Conservation (phyloP, 1,140 invertebrate species). For the Drosophila jambulina region DNA sequence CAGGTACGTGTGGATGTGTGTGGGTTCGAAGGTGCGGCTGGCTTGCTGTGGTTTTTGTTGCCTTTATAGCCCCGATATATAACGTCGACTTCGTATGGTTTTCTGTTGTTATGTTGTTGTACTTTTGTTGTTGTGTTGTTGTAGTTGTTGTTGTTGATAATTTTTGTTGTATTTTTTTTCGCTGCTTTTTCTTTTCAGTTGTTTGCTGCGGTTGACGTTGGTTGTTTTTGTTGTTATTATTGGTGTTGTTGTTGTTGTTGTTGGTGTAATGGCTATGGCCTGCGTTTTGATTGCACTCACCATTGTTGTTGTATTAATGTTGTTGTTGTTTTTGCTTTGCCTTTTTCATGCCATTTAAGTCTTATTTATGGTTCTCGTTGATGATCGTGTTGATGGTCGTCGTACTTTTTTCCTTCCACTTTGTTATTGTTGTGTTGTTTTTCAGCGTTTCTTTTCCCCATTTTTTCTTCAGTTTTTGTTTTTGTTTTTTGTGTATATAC, state of each 20-base stretch:
- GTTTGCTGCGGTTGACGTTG: constrained; percentile 56
- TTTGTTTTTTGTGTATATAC: constrained; percentile 12
- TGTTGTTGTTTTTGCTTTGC: constrained; percentile 50
- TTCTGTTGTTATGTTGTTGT: constrained; percentile 27
- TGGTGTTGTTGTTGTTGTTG: constrained; percentile 45
- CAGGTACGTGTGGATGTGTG: constrained; percentile 40
- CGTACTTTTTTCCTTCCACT: constrained; percentile 62
- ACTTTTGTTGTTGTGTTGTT: constrained; percentile 18
- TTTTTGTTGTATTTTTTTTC: constrained; percentile 35
- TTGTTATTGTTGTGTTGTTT: constrained; percentile 59
- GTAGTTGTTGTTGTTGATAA: constrained; percentile 28
- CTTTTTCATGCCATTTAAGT: constrained; percentile 81
- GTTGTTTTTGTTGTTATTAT: constrained; percentile 45
- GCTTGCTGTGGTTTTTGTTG: constrained; percentile 53
- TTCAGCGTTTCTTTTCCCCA: constrained; percentile 30
- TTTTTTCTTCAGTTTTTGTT: constrained; percentile 10
- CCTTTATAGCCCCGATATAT: constrained; percentile 64
- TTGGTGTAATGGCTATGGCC: constrained; percentile 67
- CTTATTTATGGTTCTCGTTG: constrained; percentile 82
- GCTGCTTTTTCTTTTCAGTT: constrained; percentile 42
- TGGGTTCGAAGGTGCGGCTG: constrained; percentile 72
- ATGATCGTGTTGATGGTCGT: constrained; percentile 82
- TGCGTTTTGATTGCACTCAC: constrained; percentile 74
- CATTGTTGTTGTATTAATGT: constrained; percentile 33
- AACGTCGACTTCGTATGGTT: constrained; percentile 65